Percentiles rank a stretch among this genome's conserved stretches.
Evolutionary conservation across 1,140 invertebrate species (phyloP).

Genomic region (honey bee (Apis mellifera)): DNA sequence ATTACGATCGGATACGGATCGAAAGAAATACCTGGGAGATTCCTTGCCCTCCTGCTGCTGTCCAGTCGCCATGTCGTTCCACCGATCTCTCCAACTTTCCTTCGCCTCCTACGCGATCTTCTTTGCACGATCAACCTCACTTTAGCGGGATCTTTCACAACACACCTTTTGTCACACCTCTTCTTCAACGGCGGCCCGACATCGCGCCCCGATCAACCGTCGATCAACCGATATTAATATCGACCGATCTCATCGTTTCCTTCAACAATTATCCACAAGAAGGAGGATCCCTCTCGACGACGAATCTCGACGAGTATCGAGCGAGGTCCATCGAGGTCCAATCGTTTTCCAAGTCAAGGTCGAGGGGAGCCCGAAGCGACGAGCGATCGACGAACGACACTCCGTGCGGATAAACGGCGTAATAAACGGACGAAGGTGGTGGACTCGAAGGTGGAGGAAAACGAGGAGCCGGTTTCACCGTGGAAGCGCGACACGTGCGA

Average conservation of each 20-base stretch:
- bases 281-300: no score
- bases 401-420: not conserved
- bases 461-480: conserved; percentile 20
- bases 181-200: not conserved
- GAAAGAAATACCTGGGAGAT: conserved; percentile 74
- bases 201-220: not conserved
- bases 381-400: not conserved
- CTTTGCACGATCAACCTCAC: conserved; percentile 46
- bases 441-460: conserved; percentile 1
- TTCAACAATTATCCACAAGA: no score
- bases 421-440: conserved; percentile 39
- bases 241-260: no score
- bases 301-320: no score
- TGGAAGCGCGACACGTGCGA: conserved; percentile 51
- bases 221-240: no score
- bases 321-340: no score
- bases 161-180: not conserved
- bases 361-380: no score
- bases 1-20: not conserved
- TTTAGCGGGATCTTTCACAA: not conserved
- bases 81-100: conserved; percentile 31
- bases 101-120: not conserved
- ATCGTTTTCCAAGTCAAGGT: no score
- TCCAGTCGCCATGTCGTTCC: conserved; percentile 71
- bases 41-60: conserved; percentile 77